Evolutionary conservation across 2,113 vertebrate genomes (phyloP).

Genomic region (Okapia johnstoni): DNA sequence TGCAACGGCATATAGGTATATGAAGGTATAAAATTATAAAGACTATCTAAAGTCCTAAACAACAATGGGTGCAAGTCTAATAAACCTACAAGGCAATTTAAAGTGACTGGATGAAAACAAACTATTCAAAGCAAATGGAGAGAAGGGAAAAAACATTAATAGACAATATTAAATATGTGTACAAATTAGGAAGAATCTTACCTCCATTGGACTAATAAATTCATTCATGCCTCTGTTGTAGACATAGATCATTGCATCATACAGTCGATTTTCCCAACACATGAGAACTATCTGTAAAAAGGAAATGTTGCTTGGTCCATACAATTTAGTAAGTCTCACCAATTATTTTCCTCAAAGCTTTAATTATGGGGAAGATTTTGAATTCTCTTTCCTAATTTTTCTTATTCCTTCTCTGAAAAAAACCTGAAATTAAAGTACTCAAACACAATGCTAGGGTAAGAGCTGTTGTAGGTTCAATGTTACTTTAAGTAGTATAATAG

Average conservation of each 20-base stretch:
- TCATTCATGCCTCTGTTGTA: conserved; percentile 98
- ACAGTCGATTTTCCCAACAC: conserved; percentile 95
- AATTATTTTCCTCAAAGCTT: background rate
- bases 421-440: background rate
- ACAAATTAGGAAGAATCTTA: conserved; percentile 63
- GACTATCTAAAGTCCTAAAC: background rate
- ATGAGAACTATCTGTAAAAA: conserved; percentile 90
- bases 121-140: background rate
- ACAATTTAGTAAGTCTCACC: background rate
- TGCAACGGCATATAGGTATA: background rate
- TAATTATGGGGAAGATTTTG: background rate
- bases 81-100: background rate
- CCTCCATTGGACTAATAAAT: conserved; percentile 98
- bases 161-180: background rate
- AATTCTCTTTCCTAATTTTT: conserved; percentile 19
- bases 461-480: background rate
- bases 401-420: conserved; percentile 6
- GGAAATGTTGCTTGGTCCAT: conserved; percentile 28
- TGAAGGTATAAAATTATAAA: conserved; percentile 7
- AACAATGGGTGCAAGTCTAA: background rate
- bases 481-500: background rate
- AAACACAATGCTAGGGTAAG: background rate
- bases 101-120: background rate
- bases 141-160: background rate
- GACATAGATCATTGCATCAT: conserved; percentile 97